Conservation (phyloP, 2,113 vertebrate species). For the Cacatua alba region DNA sequence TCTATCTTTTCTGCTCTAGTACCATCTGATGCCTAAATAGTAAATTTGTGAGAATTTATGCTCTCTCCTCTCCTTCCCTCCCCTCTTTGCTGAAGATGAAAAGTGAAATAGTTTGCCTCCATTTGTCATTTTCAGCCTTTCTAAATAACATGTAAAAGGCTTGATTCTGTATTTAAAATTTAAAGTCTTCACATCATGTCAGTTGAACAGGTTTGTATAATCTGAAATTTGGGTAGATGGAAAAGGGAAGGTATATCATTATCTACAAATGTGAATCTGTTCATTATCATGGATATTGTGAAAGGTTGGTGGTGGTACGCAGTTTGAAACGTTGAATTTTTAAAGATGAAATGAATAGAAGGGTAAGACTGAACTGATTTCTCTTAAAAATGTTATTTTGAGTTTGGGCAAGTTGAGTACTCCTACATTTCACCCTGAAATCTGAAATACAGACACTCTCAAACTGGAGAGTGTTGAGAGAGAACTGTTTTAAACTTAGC, state of each 20-base stretch:
- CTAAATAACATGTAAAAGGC: neutral
- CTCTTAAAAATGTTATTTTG: neutral
- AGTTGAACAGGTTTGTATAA: neutral
- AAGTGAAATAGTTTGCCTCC: neutral
- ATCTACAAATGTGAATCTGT: neutral
- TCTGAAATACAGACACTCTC: neutral
- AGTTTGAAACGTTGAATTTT: neutral
- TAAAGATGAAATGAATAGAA: neutral
- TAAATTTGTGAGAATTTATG: neutral
- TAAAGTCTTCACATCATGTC: neutral
- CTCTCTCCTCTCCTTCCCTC: neutral
- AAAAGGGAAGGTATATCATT: neutral
- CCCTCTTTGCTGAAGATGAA: neutral
- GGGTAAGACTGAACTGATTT: neutral
- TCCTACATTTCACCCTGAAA: neutral
- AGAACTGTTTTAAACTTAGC: neutral
- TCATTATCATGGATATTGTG: neutral
- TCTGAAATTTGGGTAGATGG: neutral
- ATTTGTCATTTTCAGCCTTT: conserved; percentile 1
- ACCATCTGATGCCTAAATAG: neutral
- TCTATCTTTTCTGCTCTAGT: neutral
- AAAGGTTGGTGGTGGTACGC: neutral
- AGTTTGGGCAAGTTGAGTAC: neutral
- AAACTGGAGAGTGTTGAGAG: neutral
- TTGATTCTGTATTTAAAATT: neutral